phyloP scores from a whole-genome alignment of 2,888 invertebrate species.

The Lasioglossum malachurum region DNA sequence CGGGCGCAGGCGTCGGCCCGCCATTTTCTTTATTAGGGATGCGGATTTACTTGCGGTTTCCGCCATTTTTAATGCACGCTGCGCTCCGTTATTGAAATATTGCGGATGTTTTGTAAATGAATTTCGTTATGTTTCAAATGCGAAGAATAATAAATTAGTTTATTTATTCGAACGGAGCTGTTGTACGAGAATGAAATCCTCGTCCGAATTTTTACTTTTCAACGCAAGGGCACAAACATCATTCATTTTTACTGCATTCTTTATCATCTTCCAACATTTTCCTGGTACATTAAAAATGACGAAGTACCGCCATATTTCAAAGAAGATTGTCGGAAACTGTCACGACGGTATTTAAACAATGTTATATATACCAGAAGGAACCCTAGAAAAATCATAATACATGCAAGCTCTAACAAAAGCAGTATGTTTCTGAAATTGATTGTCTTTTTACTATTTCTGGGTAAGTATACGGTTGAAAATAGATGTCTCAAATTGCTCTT shows the following conservation, averaged over 20 bases:
- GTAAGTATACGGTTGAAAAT: conserved; percentile 46
- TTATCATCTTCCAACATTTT: not conserved
- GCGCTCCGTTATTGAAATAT: not conserved
- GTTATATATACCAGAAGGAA: conserved; percentile 11
- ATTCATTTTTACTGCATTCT: not conserved
- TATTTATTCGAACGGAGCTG: not conserved
- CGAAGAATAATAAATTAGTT: not conserved
- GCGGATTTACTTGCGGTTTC: not conserved
- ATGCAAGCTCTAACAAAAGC: not conserved
- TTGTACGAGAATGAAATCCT: not conserved
- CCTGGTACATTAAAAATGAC: not conserved
- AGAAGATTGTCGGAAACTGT: conserved; percentile 7
- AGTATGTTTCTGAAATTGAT: conserved; percentile 43
- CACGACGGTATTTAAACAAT: not conserved
- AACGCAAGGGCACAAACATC: not conserved
- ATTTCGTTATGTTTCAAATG: not conserved
- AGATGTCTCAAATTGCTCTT: not conserved
- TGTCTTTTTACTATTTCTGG: conserved; percentile 28
- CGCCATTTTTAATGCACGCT: not conserved
- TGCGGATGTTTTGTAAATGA: not conserved
- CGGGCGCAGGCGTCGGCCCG: conserved; percentile 53
- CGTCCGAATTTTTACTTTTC: not conserved
- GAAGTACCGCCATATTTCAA: conserved; percentile 33
- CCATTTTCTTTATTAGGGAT: conserved; percentile 41
- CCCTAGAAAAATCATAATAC: not conserved